Evolutionary conservation across 2,888 invertebrate genomes (phyloP).

Genomic region (Pachymerium ferrugineum): DNA sequence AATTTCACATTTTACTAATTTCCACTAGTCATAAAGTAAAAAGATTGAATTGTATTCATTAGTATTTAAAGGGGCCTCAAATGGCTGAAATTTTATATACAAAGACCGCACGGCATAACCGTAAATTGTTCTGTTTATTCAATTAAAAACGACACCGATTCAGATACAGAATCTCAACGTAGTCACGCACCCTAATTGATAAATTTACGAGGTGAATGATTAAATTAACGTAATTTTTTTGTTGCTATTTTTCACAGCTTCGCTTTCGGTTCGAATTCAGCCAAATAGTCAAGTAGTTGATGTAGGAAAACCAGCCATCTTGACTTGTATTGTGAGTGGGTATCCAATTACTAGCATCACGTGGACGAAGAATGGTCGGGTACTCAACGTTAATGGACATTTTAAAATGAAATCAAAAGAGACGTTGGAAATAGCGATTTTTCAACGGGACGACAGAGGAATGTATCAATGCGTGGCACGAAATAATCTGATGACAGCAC

Average conservation of each 20-base stretch:
- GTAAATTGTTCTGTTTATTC: no score
- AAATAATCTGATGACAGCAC: conserved; percentile 76
- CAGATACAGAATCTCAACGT: no score
- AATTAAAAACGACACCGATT: no score
- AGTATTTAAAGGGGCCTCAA: no score
- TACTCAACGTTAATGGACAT: conserved; percentile 50
- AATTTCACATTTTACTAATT: not conserved
- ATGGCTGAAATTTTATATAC: no score
- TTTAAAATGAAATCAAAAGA: conserved; percentile 33
- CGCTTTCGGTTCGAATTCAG: conserved; percentile 34
- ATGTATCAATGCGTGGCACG: conserved; percentile 56
- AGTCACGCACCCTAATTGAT: no score
- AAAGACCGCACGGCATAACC: no score
- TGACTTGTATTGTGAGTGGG: conserved; percentile 45
- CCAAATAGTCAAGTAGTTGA: conserved; percentile 40
- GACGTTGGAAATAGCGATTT: conserved; percentile 41
- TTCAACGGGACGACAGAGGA: conserved; percentile 44
- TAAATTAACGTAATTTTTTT: no score
- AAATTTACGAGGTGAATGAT: no score
- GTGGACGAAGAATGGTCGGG: conserved; percentile 89
- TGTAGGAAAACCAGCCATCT: conserved; percentile 43
- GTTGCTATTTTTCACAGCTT: conserved; percentile 29
- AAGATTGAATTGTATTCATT: no score
- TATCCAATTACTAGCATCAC: conserved; percentile 82
- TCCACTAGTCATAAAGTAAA: not conserved